Base-by-base conservation (phyloP, 2,888 invertebrate genomes). In the Laspeyria flexula region DNA sequence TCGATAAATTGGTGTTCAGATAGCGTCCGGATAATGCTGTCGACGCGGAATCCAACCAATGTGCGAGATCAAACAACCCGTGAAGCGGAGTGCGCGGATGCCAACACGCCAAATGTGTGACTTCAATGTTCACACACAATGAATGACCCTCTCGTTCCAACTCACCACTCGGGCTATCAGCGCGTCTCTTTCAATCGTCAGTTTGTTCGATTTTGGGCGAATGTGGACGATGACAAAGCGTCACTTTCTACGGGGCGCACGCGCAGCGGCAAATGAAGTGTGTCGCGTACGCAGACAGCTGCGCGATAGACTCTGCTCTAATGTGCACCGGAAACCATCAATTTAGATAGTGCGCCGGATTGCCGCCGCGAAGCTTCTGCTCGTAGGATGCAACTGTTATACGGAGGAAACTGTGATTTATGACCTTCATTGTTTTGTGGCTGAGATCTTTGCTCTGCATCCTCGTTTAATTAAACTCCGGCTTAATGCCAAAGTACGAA, bases 311-410 rank as follows among this genome's bases (percentile, higher is more conserved):
- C 79, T 78, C 73, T 71, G 77, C 75, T 83, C 85, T 85, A 90
- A 90, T 86, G 85, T 84, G 75, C 88, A 74, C 88, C 91, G 92
- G 92, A 92, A 92, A 85, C 87, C 83, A 92, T 91, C 89, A 90
- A 92, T 92, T 91, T 79, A 88, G 89, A 89, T 88, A 88, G 88
- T 85, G 85, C 84, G 84, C 81, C 78, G 87, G 87, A 88, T 90
- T 84, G 90, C 86, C 84, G 79, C 86, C 82, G 83, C 86, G 83
- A 82, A 85, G 85, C 85, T 86, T 74, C 83, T 81, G 79, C 79
- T 73, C 75, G 86, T 86, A 87, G 90, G 90, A 90, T 86, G 90
- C 83, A 79, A 84, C 89, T 83, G 87, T 88, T 88, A 82, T 73
- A 81, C 75, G 78, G 81, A 89, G 91, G 90, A 91, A 89, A 77